Evolutionary conservation across 1,140 invertebrate genomes (phyloP), one percentile per base, ranked within the genome.

Genomic region (Hylaeus volcanicus): DNA sequence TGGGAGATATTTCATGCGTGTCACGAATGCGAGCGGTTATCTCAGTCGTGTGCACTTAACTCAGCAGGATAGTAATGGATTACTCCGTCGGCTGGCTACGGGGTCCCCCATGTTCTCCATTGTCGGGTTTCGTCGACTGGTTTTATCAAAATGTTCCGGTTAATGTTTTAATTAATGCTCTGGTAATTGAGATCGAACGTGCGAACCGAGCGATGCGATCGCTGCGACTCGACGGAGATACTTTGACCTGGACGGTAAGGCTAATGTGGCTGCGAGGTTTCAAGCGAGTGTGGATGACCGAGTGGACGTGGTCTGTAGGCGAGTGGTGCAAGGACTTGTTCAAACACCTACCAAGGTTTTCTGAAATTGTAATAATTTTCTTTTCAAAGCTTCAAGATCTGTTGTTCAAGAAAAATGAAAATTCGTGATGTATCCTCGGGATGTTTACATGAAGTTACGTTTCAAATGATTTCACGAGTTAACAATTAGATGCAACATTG

Each of bases 11-110:
- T 75, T 80, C 72, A 80, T 75, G 78, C 78, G 78, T 80, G 78
- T 80, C 78, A 75, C 72, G 73, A 43, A 41, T 60, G 53, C 45
- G 45, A 66, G 45, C 78, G 64, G 72, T 75, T 75, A 75, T 75
- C 78, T 80, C 72, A 63, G 65, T 60, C 73, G 61, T 26, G 70
- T 26, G 70, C 61, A 26, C 70, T 74, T 65, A 73, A 79, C 77
- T 75, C 73, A 80, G 73, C 73, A 72, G 78, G 78, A 68, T 80
- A 68, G 78, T 80, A 80, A 80, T 80, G 78, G 72, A 80, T 80
- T 69, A 75, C 78, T 75, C 45, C 63, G 63, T 15, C 72, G 64
- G 14, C 51, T 9, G 58, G 26, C 63, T 14, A 8, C 12, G 26
- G 61, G 77, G 26, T 26, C 26, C 26, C 26, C 0, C 26, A 26